phyloP scores from a whole-genome alignment of 2,797 vertebrate genomes.

The Sparidentex hasta region DNA sequence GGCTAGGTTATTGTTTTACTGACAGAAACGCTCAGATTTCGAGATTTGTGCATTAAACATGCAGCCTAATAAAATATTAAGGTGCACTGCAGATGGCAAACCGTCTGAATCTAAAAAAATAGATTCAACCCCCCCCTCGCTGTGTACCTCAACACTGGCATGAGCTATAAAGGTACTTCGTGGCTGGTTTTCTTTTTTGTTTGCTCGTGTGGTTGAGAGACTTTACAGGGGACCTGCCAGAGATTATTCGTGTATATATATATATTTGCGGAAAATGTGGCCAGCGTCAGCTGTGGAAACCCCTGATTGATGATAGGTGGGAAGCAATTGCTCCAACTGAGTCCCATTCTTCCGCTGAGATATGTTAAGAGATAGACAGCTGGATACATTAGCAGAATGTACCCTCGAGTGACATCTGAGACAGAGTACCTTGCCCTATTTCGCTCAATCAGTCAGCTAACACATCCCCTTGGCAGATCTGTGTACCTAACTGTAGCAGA shows the following conservation, averaged over 20 bases:
- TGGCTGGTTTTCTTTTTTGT: conserved; percentile 23
- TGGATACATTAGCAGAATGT: conserved; percentile 81
- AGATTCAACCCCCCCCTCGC: conserved; percentile 3
- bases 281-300: conserved; percentile 34
- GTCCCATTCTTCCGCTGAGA: conserved; percentile 68
- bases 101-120: conserved; percentile 64
- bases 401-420: conserved; percentile 79
- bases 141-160: conserved; percentile 42
- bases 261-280: conserved; percentile 58
- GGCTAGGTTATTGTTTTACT: conserved; percentile 83
- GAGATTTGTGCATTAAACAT: conserved; percentile 82
- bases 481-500: conserved; percentile 24
- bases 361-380: conserved; percentile 80
- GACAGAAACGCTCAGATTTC: conserved; percentile 80
- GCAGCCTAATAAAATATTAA: conserved; percentile 86
- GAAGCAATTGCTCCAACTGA: conserved; percentile 48
- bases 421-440: conserved; percentile 81
- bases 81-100: conserved; percentile 75
- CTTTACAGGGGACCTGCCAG: conserved; percentile 5
- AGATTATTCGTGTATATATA: conserved; percentile 48
- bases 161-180: conserved; percentile 28
- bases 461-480: conserved; percentile 68
- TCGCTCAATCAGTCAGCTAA: conserved; percentile 81
- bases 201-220: conserved; percentile 14
- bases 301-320: conserved; percentile 53